These are phyloP conservation scores for Eidolon helvum DNA, from an alignment of 2,113 vertebrate species.

Conservation along the genomic window DNA sequence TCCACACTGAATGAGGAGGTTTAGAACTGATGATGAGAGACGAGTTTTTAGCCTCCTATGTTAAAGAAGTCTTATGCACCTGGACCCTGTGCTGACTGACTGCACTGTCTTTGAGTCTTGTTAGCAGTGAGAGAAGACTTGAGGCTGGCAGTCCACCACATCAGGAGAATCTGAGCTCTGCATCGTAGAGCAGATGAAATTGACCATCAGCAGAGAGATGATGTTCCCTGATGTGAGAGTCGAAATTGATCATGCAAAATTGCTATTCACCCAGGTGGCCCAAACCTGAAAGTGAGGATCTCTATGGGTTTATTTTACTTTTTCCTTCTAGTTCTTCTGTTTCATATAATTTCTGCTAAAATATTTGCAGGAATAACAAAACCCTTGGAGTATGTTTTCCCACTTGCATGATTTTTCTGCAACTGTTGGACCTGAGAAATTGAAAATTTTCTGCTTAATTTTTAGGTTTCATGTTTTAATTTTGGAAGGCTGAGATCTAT, in stretches of 20 bases:
- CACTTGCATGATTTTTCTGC: not conserved
- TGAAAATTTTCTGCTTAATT: conserved; percentile 52
- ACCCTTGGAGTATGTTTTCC: not conserved
- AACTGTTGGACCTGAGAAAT: not conserved
- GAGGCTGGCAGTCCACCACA: not conserved
- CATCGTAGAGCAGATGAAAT: conserved; percentile 13
- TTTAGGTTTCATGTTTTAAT: conserved; percentile 56
- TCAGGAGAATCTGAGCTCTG: not conserved
- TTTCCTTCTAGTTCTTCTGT: not conserved
- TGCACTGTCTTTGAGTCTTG: not conserved
- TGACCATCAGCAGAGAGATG: not conserved
- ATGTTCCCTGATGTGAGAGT: not conserved
- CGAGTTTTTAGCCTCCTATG: conserved; percentile 24
- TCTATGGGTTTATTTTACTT: not conserved
- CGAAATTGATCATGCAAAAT: conserved; percentile 1
- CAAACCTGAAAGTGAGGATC: not conserved
- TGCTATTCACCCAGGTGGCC: not conserved
- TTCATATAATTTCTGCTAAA: not conserved
- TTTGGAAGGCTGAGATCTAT: conserved; percentile 6
- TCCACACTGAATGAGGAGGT: conserved; percentile 5
- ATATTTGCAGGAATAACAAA: conserved; percentile 12
- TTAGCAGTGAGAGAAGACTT: conserved; percentile 13
- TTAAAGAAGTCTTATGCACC: not conserved
- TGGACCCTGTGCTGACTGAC: not conserved
- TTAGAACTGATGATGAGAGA: conserved; percentile 10